These are phyloP conservation scores for Liodrosophila aerea DNA, from an alignment of 2,888 invertebrate genomes.

Conservation along the genomic window DNA sequence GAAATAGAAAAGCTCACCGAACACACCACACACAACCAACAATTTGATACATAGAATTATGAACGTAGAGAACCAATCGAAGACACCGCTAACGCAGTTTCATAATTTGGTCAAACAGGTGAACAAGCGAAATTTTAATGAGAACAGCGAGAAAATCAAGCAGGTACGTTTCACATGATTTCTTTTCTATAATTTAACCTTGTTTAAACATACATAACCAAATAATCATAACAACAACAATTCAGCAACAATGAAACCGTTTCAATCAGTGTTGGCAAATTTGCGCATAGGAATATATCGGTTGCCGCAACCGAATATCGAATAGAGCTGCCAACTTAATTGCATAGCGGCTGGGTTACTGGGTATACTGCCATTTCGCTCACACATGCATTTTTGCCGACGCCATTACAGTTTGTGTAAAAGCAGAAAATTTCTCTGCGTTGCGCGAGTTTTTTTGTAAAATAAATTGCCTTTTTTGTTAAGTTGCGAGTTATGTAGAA, in stretches of 20 bases:
- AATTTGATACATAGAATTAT: conserved; percentile 89
- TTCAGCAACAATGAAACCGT: conserved; percentile 33
- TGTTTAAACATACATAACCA: conserved; percentile 61
- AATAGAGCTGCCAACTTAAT: conserved; percentile 62
- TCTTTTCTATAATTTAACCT: conserved; percentile 46
- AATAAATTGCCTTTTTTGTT: conserved; percentile 44
- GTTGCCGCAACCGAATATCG: conserved; percentile 4
- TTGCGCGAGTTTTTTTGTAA: conserved; percentile 57
- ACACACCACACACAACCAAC: conserved; percentile 42
- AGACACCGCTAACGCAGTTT: conserved; percentile 99
- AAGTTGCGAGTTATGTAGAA: conserved; percentile 59
- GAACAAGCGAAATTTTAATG: conserved; percentile 97
- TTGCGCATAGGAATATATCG: conserved; percentile 63
- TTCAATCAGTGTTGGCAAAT: conserved; percentile 57
- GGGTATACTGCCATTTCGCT: conserved; percentile 70
- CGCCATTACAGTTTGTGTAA: conserved; percentile 81
- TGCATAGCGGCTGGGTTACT: conserved; percentile 16
- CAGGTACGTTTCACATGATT: conserved; percentile 86
- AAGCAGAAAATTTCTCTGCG: conserved; percentile 79
- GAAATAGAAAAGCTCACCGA: conserved; percentile 41
- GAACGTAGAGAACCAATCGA: conserved; percentile 99
- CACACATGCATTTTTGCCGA: conserved; percentile 81
- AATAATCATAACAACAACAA: conserved; percentile 53
- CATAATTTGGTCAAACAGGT: conserved; percentile 97
- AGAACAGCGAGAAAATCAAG: conserved; percentile 93